A percentile compares a stretch with the other conserved stretches of the same genome.
phyloP scores from a whole-genome alignment of 2,113 vertebrate genomes.

The Heteronetta atricapilla region DNA sequence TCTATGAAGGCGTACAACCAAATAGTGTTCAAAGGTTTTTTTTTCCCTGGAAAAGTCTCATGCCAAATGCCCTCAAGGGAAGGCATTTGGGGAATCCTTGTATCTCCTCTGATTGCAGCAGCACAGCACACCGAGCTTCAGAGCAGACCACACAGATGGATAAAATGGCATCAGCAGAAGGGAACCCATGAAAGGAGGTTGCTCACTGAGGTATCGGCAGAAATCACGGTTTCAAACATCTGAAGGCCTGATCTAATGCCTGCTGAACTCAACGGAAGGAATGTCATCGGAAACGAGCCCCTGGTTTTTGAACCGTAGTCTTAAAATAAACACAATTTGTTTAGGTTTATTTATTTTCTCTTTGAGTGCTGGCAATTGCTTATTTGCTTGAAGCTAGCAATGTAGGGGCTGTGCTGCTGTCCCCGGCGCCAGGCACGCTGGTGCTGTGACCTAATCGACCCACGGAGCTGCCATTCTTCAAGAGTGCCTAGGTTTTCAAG shows the following conservation, averaged over 20 bases:
- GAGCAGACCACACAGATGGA: slow-evolving; percentile 38
- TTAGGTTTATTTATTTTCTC: not conserved
- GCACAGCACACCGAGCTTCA: not conserved
- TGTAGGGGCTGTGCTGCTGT: not conserved
- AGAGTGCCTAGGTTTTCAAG: too few relatives aligned
- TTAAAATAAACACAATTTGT: slow-evolving; percentile 20
- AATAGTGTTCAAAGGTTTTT: not conserved
- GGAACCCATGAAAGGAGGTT: not conserved
- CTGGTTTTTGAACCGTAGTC: not conserved
- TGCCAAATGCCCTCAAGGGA: slow-evolving; percentile 3
- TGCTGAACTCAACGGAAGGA: not conserved
- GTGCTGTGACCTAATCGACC: not conserved
- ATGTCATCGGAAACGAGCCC: not conserved
- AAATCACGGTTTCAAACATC: not conserved
- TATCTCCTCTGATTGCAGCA: not conserved
- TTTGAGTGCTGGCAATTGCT: not conserved
- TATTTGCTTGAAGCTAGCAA: not conserved
- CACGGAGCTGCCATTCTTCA: not conserved
- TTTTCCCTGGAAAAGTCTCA: not conserved
- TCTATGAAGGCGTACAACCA: not conserved
- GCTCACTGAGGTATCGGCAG: not conserved
- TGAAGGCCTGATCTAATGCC: not conserved
- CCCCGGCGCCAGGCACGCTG: not conserved
- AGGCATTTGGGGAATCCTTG: slow-evolving; percentile 39
- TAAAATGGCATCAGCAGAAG: not conserved